These are phyloP conservation scores for Brassicogethes aeneus DNA, from an alignment of 2,888 invertebrate species.

Conservation along the genomic window DNA sequence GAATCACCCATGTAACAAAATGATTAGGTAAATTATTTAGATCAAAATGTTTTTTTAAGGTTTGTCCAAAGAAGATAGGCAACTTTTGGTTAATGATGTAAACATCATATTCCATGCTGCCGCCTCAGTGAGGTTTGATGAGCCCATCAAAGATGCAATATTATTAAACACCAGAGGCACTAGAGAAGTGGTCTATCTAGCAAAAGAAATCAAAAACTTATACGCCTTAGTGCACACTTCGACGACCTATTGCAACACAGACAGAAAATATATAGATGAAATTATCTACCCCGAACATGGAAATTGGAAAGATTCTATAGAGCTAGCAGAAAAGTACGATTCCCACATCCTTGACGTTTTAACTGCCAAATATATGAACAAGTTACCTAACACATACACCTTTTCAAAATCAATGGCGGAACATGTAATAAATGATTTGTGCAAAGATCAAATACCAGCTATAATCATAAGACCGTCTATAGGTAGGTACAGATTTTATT, in stretches of 20 bases:
- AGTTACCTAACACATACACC: constrained; percentile 84
- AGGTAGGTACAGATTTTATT: too few species aligned
- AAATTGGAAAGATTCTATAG: constrained; percentile 60
- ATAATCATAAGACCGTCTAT: constrained; percentile 84
- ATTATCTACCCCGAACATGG: constrained; percentile 59
- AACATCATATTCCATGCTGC: constrained; percentile 70
- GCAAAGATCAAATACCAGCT: constrained; percentile 54
- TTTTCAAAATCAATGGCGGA: constrained; percentile 86
- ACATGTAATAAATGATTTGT: constrained; percentile 57
- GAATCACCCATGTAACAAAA: too few species aligned
- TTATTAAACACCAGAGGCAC: constrained; percentile 59
- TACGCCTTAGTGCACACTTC: constrained; percentile 68
- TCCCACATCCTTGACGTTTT: constrained; percentile 47
- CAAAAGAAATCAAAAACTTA: constrained; percentile 45
- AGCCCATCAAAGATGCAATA: constrained; percentile 57
- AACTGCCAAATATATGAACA: constrained; percentile 51
- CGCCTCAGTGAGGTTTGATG: constrained; percentile 80
- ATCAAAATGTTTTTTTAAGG: constrained; percentile 41
- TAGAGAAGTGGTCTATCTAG: constrained; percentile 52
- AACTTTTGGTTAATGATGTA: constrained; percentile 49
- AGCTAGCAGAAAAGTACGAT: constrained; percentile 54
- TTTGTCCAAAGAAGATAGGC: constrained; percentile 43
- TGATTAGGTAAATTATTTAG: too few species aligned
- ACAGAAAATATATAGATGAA: constrained; percentile 61
- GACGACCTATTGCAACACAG: constrained; percentile 80